Percentiles rank a stretch among this genome's conserved stretches.
Evolutionary conservation across 2,113 vertebrate species (phyloP).

Genomic region (Chionis minor): DNA sequence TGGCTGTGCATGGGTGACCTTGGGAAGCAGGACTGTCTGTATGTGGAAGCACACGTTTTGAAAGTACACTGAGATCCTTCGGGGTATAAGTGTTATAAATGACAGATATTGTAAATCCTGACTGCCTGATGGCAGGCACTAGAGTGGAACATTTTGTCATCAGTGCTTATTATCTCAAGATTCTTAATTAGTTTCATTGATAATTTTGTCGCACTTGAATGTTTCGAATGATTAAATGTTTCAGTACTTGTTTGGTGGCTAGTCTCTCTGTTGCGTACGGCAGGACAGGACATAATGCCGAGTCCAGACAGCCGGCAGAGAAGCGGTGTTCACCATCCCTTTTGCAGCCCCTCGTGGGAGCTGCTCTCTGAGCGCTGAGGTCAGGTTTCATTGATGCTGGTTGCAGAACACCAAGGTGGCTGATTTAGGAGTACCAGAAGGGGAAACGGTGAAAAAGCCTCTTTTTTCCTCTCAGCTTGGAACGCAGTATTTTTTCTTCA

Average conservation of each 20-base stretch:
- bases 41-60: background rate
- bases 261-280: background rate
- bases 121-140: constrained; percentile 44
- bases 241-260: constrained; percentile 21
- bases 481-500: background rate
- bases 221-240: constrained; percentile 61
- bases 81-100: constrained; percentile 4
- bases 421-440: background rate
- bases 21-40: background rate
- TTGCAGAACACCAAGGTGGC: background rate
- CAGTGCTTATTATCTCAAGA: constrained; percentile 61
- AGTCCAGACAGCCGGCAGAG: background rate
- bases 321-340: background rate
- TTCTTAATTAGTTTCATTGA: constrained; percentile 68
- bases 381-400: rapidly evolving
- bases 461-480: background rate
- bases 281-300: background rate
- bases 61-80: background rate
- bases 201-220: constrained; percentile 61
- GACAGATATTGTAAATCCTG: constrained; percentile 38
- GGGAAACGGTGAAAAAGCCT: background rate
- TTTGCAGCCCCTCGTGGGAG: background rate
- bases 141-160: constrained; percentile 64
- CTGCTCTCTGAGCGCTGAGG: background rate
- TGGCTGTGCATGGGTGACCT: background rate